Evolutionary conservation across 2,888 invertebrate genomes (phyloP).

Genomic region (Glaucopsyche alexis): DNA sequence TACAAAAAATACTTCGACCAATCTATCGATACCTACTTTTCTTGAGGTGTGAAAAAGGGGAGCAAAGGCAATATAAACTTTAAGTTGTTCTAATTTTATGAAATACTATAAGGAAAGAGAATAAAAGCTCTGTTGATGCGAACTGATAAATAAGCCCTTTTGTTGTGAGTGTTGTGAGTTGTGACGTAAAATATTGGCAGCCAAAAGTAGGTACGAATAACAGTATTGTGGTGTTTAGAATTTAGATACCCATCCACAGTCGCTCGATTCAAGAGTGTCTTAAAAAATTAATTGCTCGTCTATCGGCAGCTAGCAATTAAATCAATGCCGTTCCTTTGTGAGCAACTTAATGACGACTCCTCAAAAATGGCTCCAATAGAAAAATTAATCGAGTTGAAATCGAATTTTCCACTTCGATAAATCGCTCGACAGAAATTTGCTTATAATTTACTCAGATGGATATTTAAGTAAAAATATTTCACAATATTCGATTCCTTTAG

Average conservation of each 20-base stretch:
- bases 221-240: not conserved
- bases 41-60: no score
- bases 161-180: not conserved
- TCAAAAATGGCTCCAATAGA: conserved; percentile 40
- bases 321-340: conserved; percentile 43
- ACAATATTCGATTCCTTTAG: not conserved
- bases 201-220: conserved; percentile 1
- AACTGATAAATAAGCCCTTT: not conserved
- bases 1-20: no score
- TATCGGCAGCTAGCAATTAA: conserved; percentile 38
- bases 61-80: no score
- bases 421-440: conserved; percentile 35
- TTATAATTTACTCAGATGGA: conserved; percentile 30
- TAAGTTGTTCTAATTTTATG: not conserved
- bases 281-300: conserved; percentile 32
- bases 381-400: conserved; percentile 43
- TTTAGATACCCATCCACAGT: conserved; percentile 18
- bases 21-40: no score
- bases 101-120: not conserved
- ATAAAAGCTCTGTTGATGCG: not conserved
- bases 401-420: conserved; percentile 39
- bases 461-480: conserved; percentile 28
- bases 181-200: not conserved
- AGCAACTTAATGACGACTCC: conserved; percentile 44
- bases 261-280: conserved; percentile 26